Evolutionary conservation across 2,113 vertebrate genomes (phyloP), one percentile per base, ranked within the genome.

Genomic region (Strix uralensis): DNA sequence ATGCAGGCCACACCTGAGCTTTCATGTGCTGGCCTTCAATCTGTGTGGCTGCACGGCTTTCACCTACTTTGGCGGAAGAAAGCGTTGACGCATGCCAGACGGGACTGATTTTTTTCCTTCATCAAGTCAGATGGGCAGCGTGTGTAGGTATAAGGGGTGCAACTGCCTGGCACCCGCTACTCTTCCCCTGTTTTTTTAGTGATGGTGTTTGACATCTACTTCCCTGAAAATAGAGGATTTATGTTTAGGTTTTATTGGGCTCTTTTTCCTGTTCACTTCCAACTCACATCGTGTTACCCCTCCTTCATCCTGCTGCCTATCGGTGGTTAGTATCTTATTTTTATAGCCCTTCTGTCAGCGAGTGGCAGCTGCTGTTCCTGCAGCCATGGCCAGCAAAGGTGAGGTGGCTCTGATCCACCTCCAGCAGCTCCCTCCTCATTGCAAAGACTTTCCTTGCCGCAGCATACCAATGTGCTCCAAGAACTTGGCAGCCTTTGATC

Each of bases 401-500:
- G 82, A 58, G 47, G 61, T 38, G 44, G n/a, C 27, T 47, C 66
- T 20, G 32, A 66, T 62, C 44, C 21, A 38, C 7, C 57, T 55
- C 23, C 16, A 19, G 51, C 59, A 71, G 54, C 78, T 79, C 3
- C 5, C 34, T 86, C 54, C 71, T 79, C 51, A 13, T 46, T 80
- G 51, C 7, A 9, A 70, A 69, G 69, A 20, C 67, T 83, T 83
- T 40, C 29, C 65, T 59, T 89, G 57, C 51, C 4, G 4, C 55
- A 59, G n/a, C 63, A 34, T 77, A 58, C 16, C 16, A 18, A 2
- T 0, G 1, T 47, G 44, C 78, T 81, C 51, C 51, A 36, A 73
- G 49, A 92, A 54, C 46, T 30, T 81, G 58, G 23, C 69, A 86
- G 44, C 72, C 65, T 92, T 90, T 96, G 44, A 88, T 96, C 79